These are phyloP conservation scores for Bos taurus DNA, from an alignment of 2,113 vertebrate species.

Conservation along the genomic window DNA sequence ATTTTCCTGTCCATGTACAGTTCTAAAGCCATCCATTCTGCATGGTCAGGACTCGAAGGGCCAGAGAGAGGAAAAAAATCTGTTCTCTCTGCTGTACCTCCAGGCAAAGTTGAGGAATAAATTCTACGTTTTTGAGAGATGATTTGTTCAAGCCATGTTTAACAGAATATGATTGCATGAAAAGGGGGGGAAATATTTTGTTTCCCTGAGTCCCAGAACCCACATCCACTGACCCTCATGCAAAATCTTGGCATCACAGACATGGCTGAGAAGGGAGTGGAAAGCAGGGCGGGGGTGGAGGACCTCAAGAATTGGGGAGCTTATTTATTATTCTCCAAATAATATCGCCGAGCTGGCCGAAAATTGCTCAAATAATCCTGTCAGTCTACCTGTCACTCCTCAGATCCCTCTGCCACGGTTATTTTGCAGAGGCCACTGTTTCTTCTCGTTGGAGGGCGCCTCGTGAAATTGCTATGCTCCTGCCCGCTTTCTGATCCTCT, in stretches of 20 bases:
- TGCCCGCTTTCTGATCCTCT: not conserved
- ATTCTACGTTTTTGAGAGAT: slow-evolving; percentile 85
- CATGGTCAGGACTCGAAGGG: slow-evolving; percentile 92
- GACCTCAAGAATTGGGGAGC: slow-evolving; percentile 52
- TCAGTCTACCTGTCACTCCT: slow-evolving; percentile 73
- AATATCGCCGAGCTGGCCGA: slow-evolving; percentile 66
- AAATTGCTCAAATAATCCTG: slow-evolving; percentile 77
- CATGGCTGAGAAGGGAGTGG: not conserved
- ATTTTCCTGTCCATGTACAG: slow-evolving; percentile 98
- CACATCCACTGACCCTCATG: slow-evolving; percentile 72
- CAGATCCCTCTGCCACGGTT: slow-evolving; percentile 67
- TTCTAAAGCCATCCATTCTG: slow-evolving; percentile 98
- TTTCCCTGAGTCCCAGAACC: slow-evolving; percentile 76
- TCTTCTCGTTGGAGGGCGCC: slow-evolving; percentile 60
- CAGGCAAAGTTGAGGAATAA: slow-evolving; percentile 91
- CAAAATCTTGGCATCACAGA: slow-evolving; percentile 56
- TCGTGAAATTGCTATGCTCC: not conserved
- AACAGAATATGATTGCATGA: slow-evolving; percentile 82
- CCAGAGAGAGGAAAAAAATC: slow-evolving; percentile 83
- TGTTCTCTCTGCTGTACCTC: slow-evolving; percentile 88
- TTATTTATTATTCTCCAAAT: slow-evolving; percentile 76
- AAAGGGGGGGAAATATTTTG: slow-evolving; percentile 70
- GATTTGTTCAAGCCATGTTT: slow-evolving; percentile 86
- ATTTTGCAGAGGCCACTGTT: slow-evolving; percentile 68
- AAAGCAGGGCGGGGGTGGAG: not conserved